These are phyloP conservation scores for Okapia johnstoni DNA, from an alignment of 2,113 vertebrate species.

Conservation along the genomic window DNA sequence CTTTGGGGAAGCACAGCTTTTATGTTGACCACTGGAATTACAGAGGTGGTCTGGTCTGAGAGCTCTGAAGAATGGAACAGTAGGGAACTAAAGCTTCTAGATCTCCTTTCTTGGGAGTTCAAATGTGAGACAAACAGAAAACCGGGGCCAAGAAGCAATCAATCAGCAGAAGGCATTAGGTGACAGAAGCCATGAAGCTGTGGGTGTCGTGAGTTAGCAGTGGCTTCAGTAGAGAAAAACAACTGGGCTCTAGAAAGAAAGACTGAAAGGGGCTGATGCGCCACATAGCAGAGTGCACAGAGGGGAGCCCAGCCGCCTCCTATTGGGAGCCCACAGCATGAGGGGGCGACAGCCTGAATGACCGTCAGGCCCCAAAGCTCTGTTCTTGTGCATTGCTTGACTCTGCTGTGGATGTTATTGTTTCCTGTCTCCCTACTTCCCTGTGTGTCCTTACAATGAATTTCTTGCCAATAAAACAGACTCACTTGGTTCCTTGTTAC, in stretches of 20 bases:
- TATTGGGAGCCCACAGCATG: not conserved
- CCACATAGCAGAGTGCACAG: not conserved
- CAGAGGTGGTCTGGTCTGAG: not conserved
- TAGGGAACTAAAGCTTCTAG: not conserved
- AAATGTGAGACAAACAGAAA: not conserved
- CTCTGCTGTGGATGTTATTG: not conserved
- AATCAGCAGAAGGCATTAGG: not conserved
- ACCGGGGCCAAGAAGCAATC: not conserved
- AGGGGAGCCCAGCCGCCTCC: not conserved
- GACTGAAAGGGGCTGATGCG: not conserved
- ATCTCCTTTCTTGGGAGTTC: not conserved
- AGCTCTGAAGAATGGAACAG: not conserved
- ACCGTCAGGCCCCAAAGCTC: not conserved
- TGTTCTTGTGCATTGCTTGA: not conserved
- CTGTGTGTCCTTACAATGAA: not conserved
- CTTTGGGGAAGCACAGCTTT: not conserved
- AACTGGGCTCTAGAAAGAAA: not conserved
- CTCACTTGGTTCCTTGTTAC: not conserved
- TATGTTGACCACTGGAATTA: not conserved
- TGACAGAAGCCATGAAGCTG: not conserved
- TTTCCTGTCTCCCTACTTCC: not conserved
- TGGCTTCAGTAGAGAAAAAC: not conserved
- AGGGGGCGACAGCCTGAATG: not conserved
- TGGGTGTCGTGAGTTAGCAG: not conserved
- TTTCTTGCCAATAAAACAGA: not conserved